Base-by-base conservation (phyloP, 2,888 invertebrate genomes). In the Dendrolimus houi region DNA sequence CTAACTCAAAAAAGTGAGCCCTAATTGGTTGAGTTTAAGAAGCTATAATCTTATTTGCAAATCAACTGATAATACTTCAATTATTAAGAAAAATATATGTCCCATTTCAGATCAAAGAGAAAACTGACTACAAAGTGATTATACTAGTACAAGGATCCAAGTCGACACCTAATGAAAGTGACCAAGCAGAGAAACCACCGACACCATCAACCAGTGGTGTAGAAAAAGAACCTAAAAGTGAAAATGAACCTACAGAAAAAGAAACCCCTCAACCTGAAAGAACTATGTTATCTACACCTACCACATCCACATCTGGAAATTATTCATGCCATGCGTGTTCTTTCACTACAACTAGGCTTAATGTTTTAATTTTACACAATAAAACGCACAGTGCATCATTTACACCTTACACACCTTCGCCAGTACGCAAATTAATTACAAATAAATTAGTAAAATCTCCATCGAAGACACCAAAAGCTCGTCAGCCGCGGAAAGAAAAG, bases 301-400 rank as follows among this genome's bases (percentile, higher is more conserved):
- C 68, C 10, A 54, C 69, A 41, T 77, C 85, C 55, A 77, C 70
- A 64, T 68, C 82, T 52, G 89, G 85, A 58, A 75, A 75, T 42
- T 94, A 93, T 74, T 89, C 92, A 52, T 95, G 95, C 73, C 92
- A 92, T 66, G 79, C 93, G 47, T 95, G 95, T 71, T 77, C 87
- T 57, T 96, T 95, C 71, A 91, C 92, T 40, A 93, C 95, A 42
- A 87, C 91, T 13, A 92, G 96, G 41, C 85, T 96, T 40, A 95
- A 95, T 77, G 94, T 95, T 54, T 92, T 96, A 72, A 93, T 95
- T 62, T 82, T 94, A 63, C 96, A 96, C 74, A 93, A 93, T 60
- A 95, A 94, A 84, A 92, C 92, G 65, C 96, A 96, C 71, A 92
- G 93, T 67, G 85, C 91, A 57, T 91, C 92, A 55, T 88, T 81